Conservation (phyloP, 2,797 vertebrate genomes). For the Ispidina lecontei region DNA sequence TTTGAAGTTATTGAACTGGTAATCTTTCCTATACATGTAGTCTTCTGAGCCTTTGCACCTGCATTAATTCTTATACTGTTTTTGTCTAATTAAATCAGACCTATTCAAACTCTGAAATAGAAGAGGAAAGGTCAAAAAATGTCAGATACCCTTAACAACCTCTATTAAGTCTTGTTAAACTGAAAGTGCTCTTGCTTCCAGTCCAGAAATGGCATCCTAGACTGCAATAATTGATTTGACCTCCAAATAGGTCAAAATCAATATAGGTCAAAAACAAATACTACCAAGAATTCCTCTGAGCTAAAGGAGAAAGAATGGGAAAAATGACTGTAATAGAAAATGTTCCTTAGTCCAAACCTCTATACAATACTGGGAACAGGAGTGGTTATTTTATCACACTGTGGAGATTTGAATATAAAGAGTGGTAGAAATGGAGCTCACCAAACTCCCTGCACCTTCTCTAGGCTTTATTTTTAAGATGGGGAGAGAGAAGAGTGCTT, state of each 20-base stretch:
- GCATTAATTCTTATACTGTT: conserved; percentile 48
- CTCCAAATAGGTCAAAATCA: conserved; percentile 33
- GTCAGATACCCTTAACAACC: conserved; percentile 38
- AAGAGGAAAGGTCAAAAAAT: conserved; percentile 67
- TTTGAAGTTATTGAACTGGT: not conserved
- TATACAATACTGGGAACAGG: not conserved
- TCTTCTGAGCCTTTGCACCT: conserved; percentile 20
- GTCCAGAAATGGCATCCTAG: conserved; percentile 45
- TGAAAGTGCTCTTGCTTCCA: conserved; percentile 34
- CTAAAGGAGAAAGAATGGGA: not conserved
- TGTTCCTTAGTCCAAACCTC: not conserved
- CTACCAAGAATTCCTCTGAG: conserved; percentile 29
- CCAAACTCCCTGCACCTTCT: not conserved
- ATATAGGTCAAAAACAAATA: not conserved
- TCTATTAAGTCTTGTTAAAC: conserved; percentile 57
- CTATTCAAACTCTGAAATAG: conserved; percentile 45
- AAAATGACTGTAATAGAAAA: not conserved
- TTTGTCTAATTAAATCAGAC: conserved; percentile 73
- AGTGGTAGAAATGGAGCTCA: not conserved
- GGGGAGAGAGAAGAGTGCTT: not conserved
- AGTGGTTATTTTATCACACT: not conserved
- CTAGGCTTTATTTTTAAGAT: not conserved
- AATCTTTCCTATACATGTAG: not conserved
- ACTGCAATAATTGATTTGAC: conserved; percentile 71
- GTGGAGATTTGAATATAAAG: not conserved